Percentiles rank a stretch among this genome's conserved stretches.
Conservation (phyloP, 2,797 vertebrate species). For the Catostomus latipinnis region DNA sequence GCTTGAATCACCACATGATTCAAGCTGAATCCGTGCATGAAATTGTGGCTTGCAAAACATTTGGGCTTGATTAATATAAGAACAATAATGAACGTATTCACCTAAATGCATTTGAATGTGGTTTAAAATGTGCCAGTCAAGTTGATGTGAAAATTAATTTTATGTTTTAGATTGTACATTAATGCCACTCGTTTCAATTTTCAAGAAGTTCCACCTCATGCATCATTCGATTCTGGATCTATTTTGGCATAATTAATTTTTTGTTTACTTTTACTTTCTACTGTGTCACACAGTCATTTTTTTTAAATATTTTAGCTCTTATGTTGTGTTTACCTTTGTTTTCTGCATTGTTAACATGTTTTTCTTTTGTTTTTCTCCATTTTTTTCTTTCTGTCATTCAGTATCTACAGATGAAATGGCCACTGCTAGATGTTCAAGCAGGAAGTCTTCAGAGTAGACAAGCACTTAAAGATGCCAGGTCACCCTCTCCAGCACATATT, state of each 20-base stretch:
- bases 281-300: slow-evolving; percentile 62
- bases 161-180: too few species aligned
- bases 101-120: neutral
- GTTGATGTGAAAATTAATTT: too few species aligned
- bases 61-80: too few species aligned
- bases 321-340: slow-evolving; percentile 68
- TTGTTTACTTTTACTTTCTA: slow-evolving; percentile 66
- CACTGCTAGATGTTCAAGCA: slow-evolving; percentile 98
- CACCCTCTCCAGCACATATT: slow-evolving; percentile 98
- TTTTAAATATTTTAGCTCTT: slow-evolving; percentile 64
- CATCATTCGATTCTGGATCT: slow-evolving; percentile 67
- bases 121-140: neutral
- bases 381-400: slow-evolving; percentile 88
- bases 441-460: slow-evolving; percentile 99
- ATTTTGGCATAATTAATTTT: slow-evolving; percentile 60
- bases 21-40: too few species aligned
- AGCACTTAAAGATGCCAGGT: slow-evolving; percentile 99
- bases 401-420: slow-evolving; percentile 99
- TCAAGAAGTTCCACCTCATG: slow-evolving; percentile 52
- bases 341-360: slow-evolving; percentile 88
- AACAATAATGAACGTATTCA: neutral
- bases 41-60: too few species aligned
- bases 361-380: slow-evolving; percentile 82
- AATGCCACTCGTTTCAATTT: too few species aligned
- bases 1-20: too few species aligned